Evolutionary conservation across 1,140 invertebrate species (phyloP), one percentile per base, ranked within the genome.

Genomic region (Eufriesea mexicana): DNA sequence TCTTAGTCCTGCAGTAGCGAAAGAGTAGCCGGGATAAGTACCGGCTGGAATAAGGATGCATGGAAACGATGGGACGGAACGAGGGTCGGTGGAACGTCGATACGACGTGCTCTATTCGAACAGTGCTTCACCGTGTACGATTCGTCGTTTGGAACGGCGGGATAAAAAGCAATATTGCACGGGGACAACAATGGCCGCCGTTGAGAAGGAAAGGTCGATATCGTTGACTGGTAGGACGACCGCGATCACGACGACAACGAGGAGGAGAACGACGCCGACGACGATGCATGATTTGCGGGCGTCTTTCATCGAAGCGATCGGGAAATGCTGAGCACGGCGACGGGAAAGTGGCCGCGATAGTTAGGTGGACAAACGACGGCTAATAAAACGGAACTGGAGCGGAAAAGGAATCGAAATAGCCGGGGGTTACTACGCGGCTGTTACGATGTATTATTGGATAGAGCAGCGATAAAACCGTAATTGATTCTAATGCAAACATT

Each of bases 401-500:
- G 79, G 79, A 76, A 82, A 57, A 66, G 79, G 59, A 67, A 75
- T 66, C 61, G 61, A 57, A 66, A 66, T 74, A 57, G 79, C 61
- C 79, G 25, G 42, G n/a, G 71, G 79, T 81, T 81, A 35, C 71
- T 35, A 35, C n/a, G 6, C 57, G 25, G 18, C 45, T 25, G n/a
- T 79, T 70, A 70, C 66, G 66, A 55, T n/a, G 57, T 61, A 73
- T 74, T 51, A 70, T 80, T 54, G 51, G 59, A 80, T 55, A 8
- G 59, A 64, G 67, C 23, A 57, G 18, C 79, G 71, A 75, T 81
- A 74, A 81, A 66, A 67, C 8, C n/a, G 73, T 82, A 82, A 76
- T 82, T 82, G 79, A 76, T 82, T 76, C 62, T 49, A 67, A 68
- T 76, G 61, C 61, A 76, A 82, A 76, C 79, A 59, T 75, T 81